Base-by-base conservation (phyloP, 2,113 vertebrate species). In the Ia io region DNA sequence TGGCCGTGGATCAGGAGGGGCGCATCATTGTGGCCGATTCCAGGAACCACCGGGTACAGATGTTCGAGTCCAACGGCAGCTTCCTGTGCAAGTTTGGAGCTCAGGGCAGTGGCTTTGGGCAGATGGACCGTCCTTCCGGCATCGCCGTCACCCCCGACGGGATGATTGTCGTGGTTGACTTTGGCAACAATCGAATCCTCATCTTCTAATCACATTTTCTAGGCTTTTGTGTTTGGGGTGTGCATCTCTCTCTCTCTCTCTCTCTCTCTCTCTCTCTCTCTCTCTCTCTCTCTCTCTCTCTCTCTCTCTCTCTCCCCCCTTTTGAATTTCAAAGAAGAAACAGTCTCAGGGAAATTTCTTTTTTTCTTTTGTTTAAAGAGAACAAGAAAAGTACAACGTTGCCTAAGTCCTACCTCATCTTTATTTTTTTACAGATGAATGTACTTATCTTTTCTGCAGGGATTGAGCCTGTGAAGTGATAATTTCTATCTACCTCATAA, bases 41-140 rank as follows among this genome's bases (percentile, higher is more conserved):
- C 88, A 99, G 99, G 98, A 99, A 99, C 98, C 99, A 99, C 97
- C 98, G 99, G 23, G 99, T 99, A 83, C 99, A 99, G 98, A 99
- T 99, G 96, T 99, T 99, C 0, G 99, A 99, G 98, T 98, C 99
- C 94, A 99, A 99, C 1, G 99, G 99, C 87, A 99, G 99, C 98
- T 99, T 99, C 98, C 99, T 99, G 98, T 99, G 99, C 99, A 99
- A 99, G 98, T 99, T 99, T 35, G 99, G 99, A 95, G 98, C 99
- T 94, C 99, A 99, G 97, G 99, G 99, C 98, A 99, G 98, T 8
- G 99, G 99, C 98, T 99, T 99, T 6, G 99, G 99, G 97, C 99
- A 99, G 98, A 99, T 99, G 99, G 99, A 99, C 97, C 99, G 99
- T 86, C 99, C 99, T 53, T 99, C 99, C 0, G 99, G 99, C 90